Conservation (phyloP, 2,113 vertebrate species). For the Microcebus jonahi region DNA sequence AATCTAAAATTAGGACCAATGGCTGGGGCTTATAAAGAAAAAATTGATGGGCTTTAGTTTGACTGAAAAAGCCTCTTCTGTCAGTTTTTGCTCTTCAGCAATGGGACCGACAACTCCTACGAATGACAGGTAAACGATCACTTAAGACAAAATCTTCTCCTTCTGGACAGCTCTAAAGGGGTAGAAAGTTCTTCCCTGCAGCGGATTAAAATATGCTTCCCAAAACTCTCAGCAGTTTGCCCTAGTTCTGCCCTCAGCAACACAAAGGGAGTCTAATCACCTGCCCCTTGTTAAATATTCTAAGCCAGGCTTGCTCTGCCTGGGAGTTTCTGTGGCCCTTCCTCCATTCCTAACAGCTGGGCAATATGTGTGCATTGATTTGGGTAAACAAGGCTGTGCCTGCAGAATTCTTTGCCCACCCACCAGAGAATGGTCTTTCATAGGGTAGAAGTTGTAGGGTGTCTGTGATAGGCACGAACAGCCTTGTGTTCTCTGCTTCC, state of each 20-base stretch:
- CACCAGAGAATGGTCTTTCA: not conserved
- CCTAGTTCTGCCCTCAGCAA: conserved; percentile 48
- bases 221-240: not conserved
- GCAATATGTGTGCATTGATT: not conserved
- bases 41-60: conserved; percentile 71
- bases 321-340: not conserved
- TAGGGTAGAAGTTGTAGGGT: not conserved
- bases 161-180: conserved; percentile 22
- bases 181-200: not conserved
- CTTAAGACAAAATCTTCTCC: conserved; percentile 46
- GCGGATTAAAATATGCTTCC: conserved; percentile 44
- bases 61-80: conserved; percentile 69
- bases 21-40: conserved; percentile 75
- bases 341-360: not conserved
- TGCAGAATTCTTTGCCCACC: not conserved
- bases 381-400: not conserved
- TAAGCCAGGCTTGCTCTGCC: not conserved
- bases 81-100: conserved; percentile 59
- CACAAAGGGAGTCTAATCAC: conserved; percentile 40
- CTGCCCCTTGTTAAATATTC: conserved; percentile 33
- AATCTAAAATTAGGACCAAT: conserved; percentile 80
- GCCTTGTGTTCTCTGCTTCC: not conserved
- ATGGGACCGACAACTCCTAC: conserved; percentile 17
- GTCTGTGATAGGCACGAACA: not conserved
- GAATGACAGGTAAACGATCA: conserved; percentile 48